phyloP scores from a whole-genome alignment of 1,140 invertebrate genomes.

The Drosophila asahinai region DNA sequence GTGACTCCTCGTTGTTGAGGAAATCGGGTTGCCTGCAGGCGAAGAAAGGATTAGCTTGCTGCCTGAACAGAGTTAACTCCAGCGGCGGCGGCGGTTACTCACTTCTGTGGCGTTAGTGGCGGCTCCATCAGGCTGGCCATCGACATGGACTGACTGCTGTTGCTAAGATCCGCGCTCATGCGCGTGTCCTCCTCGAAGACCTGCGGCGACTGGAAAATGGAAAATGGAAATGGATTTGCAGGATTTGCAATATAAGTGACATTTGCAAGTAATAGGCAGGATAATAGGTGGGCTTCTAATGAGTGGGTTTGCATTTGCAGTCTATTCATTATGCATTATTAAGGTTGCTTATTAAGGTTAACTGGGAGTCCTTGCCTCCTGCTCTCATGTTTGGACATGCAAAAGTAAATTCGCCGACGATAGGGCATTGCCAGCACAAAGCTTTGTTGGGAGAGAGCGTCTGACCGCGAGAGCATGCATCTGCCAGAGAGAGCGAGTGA shows the following conservation, averaged over 20 bases:
- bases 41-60: neutral
- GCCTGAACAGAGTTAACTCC: neutral
- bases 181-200: slow-evolving; percentile 94
- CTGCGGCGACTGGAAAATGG: slow-evolving; percentile 84
- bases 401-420: neutral
- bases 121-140: slow-evolving; percentile 80
- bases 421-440: slow-evolving; percentile 58
- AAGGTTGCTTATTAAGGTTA: neutral
- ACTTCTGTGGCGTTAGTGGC: slow-evolving; percentile 76
- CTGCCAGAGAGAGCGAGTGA: neutral
- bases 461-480: neutral
- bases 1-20: slow-evolving; percentile 91
- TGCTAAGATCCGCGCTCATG: slow-evolving; percentile 92
- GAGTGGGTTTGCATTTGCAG: too few relatives aligned
- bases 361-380: neutral
- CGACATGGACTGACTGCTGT: slow-evolving; percentile 85
- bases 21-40: slow-evolving; percentile 85
- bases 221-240: slow-evolving; percentile 1
- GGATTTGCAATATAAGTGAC: too few relatives aligned
- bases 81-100: slow-evolving; percentile 6
- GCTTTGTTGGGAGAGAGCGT: slow-evolving; percentile 11
- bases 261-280: too few relatives aligned
- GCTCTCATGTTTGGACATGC: slow-evolving; percentile 24
- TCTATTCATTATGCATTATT: neutral
- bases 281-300: neutral